These are phyloP conservation scores for Zele albiditarsus DNA, from an alignment of 2,888 invertebrate species.

Conservation along the genomic window DNA sequence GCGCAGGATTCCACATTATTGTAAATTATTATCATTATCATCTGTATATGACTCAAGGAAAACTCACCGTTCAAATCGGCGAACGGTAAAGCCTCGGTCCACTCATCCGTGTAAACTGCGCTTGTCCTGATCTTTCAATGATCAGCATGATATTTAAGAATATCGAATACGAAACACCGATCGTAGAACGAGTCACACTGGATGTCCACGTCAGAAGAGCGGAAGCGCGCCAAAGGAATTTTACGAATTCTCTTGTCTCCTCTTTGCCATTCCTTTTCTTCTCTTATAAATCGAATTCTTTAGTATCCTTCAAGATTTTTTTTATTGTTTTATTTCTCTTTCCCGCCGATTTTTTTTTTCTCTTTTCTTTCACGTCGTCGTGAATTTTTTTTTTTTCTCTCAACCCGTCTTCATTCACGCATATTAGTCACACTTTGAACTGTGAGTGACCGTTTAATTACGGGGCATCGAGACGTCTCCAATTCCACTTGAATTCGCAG, in stretches of 20 bases:
- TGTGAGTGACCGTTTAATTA: constrained; percentile 31
- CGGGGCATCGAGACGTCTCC: constrained; percentile 28
- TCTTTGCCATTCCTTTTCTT: constrained; percentile 18
- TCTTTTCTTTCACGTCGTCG: too few relatives aligned
- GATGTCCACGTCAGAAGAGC: constrained; percentile 26
- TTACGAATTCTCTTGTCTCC: constrained; percentile 24
- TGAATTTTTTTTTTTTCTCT: constrained; percentile 7
- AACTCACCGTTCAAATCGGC: constrained; percentile 38
- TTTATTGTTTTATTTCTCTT: background rate
- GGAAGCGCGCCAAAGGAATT: constrained; percentile 35
- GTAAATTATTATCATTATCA: background rate
- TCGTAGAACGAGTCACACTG: background rate
- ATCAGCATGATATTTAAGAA: constrained; percentile 30
- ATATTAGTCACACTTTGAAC: constrained; percentile 38
- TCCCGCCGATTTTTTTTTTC: too few relatives aligned
- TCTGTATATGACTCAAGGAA: background rate
- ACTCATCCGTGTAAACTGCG: constrained; percentile 28
- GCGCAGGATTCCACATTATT: background rate
- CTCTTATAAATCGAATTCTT: background rate
- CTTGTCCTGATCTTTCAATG: constrained; percentile 11
- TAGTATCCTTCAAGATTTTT: background rate
- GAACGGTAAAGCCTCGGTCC: constrained; percentile 36
- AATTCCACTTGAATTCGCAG: constrained; percentile 18
- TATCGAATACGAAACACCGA: background rate
- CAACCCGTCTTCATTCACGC: constrained; percentile 4